These are phyloP conservation scores for Ecliptopera silaceata DNA, from an alignment of 2,888 invertebrate genomes.

Conservation along the genomic window DNA sequence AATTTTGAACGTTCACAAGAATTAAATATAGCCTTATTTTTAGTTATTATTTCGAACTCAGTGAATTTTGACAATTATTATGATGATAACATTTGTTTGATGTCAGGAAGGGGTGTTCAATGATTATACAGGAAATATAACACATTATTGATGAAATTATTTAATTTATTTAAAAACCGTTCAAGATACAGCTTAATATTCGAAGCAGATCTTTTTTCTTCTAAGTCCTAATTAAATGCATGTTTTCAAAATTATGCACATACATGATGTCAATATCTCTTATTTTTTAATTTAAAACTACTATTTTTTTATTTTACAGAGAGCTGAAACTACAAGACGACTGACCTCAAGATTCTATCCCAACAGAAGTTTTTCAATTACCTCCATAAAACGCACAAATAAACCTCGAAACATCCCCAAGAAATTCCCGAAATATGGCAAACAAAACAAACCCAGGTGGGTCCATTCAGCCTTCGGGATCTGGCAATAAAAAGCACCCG, in stretches of 20 bases:
- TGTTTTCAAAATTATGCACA: too few relatives aligned
- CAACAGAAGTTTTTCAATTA: conserved; percentile 9
- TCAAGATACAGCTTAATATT: too few relatives aligned
- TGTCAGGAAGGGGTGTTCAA: neutral
- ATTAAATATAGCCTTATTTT: neutral
- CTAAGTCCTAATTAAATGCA: too few relatives aligned
- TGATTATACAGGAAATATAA: too few relatives aligned
- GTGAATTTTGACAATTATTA: neutral
- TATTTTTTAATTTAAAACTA: too few relatives aligned
- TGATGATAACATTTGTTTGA: neutral
- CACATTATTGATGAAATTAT: too few relatives aligned
- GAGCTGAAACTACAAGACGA: neutral
- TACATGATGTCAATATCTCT: too few relatives aligned
- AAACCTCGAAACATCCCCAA: conserved; percentile 20
- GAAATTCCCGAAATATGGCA: conserved; percentile 29
- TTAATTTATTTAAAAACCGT: too few relatives aligned
- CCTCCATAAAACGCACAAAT: conserved; percentile 22
- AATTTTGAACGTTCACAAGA: neutral
- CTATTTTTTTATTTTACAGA: too few relatives aligned
- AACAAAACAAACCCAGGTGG: conserved; percentile 50
- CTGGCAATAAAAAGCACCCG: conserved; percentile 63
- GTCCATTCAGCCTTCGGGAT: conserved; percentile 41
- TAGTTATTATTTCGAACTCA: neutral
- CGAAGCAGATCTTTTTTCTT: too few relatives aligned
- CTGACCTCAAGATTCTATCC: neutral